These are phyloP conservation scores for Erannis defoliaria DNA, from an alignment of 2,888 invertebrate genomes.

Conservation along the genomic window DNA sequence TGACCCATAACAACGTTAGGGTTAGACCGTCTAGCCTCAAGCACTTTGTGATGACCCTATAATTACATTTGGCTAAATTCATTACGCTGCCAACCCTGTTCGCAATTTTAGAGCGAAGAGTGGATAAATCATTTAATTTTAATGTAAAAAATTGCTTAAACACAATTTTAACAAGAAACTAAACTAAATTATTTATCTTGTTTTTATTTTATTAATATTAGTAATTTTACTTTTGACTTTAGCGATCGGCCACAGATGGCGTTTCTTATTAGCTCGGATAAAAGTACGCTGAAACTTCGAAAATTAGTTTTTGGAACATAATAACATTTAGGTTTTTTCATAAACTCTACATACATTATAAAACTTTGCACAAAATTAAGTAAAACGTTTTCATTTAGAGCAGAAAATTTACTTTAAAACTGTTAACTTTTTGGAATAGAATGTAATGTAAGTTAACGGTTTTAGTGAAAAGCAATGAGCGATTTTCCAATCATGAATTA, in stretches of 20 bases:
- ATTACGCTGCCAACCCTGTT: conserved; percentile 40
- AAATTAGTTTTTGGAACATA: conserved; percentile 22
- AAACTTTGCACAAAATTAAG: not conserved
- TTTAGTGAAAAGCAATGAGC: too few species aligned
- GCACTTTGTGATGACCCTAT: conserved; percentile 55
- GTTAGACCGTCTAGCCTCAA: conserved; percentile 44
- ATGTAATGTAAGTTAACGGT: not conserved
- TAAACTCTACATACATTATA: not conserved
- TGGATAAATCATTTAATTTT: conserved; percentile 25
- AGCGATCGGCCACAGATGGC: conserved; percentile 20
- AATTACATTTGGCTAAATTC: conserved; percentile 58
- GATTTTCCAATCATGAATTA: too few species aligned
- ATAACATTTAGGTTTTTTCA: conserved; percentile 1
- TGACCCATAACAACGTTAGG: conserved; percentile 37
- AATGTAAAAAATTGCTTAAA: not conserved
- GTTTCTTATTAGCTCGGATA: conserved; percentile 23
- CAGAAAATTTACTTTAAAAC: not conserved
- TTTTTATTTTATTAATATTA: conserved; percentile 6
- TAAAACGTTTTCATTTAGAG: too few species aligned
- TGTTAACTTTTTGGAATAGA: not conserved
- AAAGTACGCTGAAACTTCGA: conserved; percentile 20
- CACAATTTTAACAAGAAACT: not conserved
- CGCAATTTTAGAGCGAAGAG: conserved; percentile 31
- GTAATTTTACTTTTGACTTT: conserved; percentile 37
- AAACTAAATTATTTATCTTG: not conserved